These are phyloP conservation scores for Plecotus auritus DNA, from an alignment of 2,113 vertebrate species.

Conservation along the genomic window DNA sequence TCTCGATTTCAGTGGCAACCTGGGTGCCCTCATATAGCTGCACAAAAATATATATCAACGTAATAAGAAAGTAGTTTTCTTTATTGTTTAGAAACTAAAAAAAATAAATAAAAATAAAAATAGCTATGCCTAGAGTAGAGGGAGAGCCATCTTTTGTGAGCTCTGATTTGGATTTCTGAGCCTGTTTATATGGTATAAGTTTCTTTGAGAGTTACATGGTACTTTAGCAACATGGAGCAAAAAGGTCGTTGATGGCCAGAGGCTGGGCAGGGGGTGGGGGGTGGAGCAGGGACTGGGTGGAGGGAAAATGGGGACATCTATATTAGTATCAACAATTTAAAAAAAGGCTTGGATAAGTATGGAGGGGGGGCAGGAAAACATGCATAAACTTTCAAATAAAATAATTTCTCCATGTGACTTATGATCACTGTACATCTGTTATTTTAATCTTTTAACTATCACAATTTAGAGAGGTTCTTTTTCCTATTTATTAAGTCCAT, in stretches of 20 bases:
- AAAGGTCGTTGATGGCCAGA: neutral
- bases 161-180: conserved; percentile 24
- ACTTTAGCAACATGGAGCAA: neutral
- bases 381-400: conserved; percentile 51
- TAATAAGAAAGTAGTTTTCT: conserved; percentile 67
- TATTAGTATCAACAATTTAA: too few relatives aligned
- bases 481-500: conserved; percentile 21
- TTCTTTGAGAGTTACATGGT: neutral
- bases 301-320: too few relatives aligned
- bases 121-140: neutral
- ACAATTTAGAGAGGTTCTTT: conserved; percentile 44
- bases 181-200: conserved; percentile 36
- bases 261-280: rapidly evolving
- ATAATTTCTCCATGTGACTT: conserved; percentile 49
- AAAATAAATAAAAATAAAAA: neutral
- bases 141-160: neutral
- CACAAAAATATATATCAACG: conserved; percentile 64
- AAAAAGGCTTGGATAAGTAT: neutral
- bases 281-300: too few relatives aligned
- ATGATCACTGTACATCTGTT: conserved; percentile 24
- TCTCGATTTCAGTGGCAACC: conserved; percentile 55
- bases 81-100: conserved; percentile 68
- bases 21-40: neutral
- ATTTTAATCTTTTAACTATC: conserved; percentile 39
- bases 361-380: conserved; percentile 32